Evolutionary conservation across 2,888 invertebrate species (phyloP).

Genomic region (Lypha dubia): DNA sequence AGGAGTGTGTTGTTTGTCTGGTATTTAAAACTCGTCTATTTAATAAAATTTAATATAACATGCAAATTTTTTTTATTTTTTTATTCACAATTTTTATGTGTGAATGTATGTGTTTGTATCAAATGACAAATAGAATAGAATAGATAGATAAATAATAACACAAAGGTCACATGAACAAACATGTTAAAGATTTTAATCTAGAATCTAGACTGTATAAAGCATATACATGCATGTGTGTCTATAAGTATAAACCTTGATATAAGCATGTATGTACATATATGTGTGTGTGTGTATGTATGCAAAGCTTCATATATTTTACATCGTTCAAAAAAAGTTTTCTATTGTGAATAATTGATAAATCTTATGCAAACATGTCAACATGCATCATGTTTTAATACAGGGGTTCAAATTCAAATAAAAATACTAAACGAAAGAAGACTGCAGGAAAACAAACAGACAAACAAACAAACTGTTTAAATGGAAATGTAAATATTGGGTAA

Average conservation of each 20-base stretch:
- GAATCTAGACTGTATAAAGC: background rate
- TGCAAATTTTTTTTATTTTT: slow-evolving; percentile 45
- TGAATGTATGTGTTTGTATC: background rate
- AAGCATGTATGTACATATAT: too few relatives aligned
- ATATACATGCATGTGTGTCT: background rate
- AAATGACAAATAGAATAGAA: background rate
- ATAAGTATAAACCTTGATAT: background rate
- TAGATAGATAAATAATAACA: background rate
- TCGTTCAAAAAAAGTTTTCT: slow-evolving; percentile 43
- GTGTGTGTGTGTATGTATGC: background rate
- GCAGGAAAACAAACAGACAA: slow-evolving; percentile 24
- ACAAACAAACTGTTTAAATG: slow-evolving; percentile 15
- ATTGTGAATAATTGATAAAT: slow-evolving; percentile 70
- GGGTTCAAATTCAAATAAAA: slow-evolving; percentile 48
- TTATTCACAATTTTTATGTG: background rate
- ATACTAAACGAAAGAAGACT: background rate
- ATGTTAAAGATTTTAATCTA: slow-evolving; percentile 15
- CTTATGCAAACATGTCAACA: slow-evolving; percentile 67
- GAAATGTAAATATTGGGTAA: slow-evolving; percentile 13
- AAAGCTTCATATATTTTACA: background rate
- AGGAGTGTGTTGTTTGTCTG: slow-evolving; percentile 5
- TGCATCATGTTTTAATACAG: slow-evolving; percentile 59
- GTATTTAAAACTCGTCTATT: slow-evolving; percentile 5
- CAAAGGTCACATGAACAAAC: slow-evolving; percentile 47
- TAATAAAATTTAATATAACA: slow-evolving; percentile 59